These are phyloP conservation scores for Elachura formosa DNA, from an alignment of 2,113 vertebrate species.

Conservation along the genomic window DNA sequence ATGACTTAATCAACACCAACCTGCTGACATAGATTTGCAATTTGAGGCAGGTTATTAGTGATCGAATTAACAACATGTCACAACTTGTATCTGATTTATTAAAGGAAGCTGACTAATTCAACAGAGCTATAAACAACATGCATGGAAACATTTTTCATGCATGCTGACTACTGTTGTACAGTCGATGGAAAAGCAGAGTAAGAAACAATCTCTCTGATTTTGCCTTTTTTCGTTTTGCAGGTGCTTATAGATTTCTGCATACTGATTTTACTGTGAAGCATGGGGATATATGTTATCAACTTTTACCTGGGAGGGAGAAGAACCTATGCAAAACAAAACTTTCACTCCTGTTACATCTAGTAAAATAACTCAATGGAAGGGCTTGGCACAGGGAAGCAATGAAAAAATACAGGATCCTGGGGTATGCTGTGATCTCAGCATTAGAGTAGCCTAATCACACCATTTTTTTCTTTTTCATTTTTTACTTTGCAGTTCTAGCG, in stretches of 20 bases:
- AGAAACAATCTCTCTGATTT: background rate
- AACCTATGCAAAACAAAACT: background rate
- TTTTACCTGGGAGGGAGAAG: accelerated
- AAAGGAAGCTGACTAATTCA: conserved; percentile 60
- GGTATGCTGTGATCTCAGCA: background rate
- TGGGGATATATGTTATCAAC: background rate
- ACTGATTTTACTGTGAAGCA: background rate
- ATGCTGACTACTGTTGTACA: background rate
- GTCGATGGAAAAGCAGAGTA: background rate
- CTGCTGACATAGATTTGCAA: conserved; percentile 74
- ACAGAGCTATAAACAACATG: conserved; percentile 36
- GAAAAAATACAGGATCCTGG: background rate
- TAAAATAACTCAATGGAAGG: background rate
- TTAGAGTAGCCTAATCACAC: background rate
- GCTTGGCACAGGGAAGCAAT: background rate
- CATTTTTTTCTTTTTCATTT: background rate
- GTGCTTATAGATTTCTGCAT: background rate
- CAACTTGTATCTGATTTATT: conserved; percentile 79
- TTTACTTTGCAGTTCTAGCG: background rate
- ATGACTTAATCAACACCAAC: conserved; percentile 79
- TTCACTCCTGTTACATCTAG: background rate
- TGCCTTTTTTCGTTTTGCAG: background rate
- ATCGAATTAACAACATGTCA: conserved; percentile 77
- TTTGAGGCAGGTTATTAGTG: conserved; percentile 76
- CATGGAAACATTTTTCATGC: conserved; percentile 13